Conservation (phyloP, 2,888 invertebrate genomes). For the Molanna angustata region DNA sequence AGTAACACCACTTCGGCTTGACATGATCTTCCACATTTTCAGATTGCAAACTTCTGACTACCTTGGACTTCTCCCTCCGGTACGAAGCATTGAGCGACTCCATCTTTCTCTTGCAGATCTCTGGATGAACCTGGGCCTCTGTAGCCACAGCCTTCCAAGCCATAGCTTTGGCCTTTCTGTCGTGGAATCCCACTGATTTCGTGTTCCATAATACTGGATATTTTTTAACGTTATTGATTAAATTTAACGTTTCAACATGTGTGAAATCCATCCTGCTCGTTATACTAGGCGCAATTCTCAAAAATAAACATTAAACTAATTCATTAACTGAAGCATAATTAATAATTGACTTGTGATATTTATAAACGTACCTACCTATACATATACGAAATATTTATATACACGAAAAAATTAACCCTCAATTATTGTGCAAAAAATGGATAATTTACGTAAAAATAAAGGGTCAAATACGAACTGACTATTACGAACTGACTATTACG, state of each 20-base stretch:
- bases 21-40: constrained; percentile 1
- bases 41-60: constrained; percentile 13
- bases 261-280: constrained; percentile 24
- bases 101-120: constrained; percentile 27
- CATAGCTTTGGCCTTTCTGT: constrained; percentile 17
- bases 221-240: constrained; percentile 23
- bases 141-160: constrained; percentile 25
- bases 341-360: too few relatives aligned
- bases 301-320: too few relatives aligned
- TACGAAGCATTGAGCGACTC: constrained; percentile 25
- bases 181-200: constrained; percentile 14
- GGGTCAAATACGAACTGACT: too few relatives aligned
- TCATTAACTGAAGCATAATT: too few relatives aligned
- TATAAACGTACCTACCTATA: too few relatives aligned
- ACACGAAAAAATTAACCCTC: too few relatives aligned
- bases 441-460: too few relatives aligned
- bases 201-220: constrained; percentile 23
- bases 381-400: too few relatives aligned
- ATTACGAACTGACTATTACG: too few relatives aligned
- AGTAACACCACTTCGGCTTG: constrained; percentile 24
- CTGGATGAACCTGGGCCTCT: constrained; percentile 27
- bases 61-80: constrained; percentile 19
- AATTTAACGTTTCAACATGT: constrained; percentile 16
- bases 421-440: too few relatives aligned
- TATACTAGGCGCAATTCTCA: too few relatives aligned